These are phyloP conservation scores for Drosophila anceps DNA, from an alignment of 2,888 invertebrate genomes.

Conservation along the genomic window DNA sequence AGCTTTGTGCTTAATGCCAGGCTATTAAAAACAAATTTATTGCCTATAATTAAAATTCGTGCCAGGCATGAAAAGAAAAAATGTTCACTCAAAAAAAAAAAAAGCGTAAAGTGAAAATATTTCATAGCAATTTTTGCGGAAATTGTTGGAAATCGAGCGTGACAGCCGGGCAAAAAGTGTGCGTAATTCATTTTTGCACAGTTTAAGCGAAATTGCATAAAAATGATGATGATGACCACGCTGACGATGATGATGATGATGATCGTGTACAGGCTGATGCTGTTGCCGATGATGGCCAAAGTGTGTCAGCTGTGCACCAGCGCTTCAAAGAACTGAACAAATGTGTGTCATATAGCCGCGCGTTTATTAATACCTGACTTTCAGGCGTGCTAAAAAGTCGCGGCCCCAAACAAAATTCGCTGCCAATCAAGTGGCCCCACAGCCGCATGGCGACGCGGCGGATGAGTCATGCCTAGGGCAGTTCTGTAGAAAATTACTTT, in stretches of 20 bases:
- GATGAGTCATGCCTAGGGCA: conserved; percentile 53
- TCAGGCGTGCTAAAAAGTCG: conserved; percentile 52
- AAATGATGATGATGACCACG: conserved; percentile 19
- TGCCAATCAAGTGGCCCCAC: conserved; percentile 61
- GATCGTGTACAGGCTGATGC: neutral
- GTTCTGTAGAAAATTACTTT: conserved; percentile 32
- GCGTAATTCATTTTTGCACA: conserved; percentile 53
- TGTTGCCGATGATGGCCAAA: conserved; percentile 31
- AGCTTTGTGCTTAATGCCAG: conserved; percentile 45
- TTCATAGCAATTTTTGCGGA: conserved; percentile 47
- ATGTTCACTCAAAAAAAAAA: neutral
- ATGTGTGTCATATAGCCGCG: conserved; percentile 57
- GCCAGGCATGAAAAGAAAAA: conserved; percentile 20
- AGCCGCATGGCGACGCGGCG: conserved; percentile 21
- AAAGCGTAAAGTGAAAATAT: conserved; percentile 22
- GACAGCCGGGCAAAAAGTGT: conserved; percentile 42
- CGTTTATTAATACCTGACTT: conserved; percentile 71
- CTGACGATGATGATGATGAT: neutral
- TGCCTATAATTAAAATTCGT: conserved; percentile 68
- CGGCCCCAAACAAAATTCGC: conserved; percentile 45
- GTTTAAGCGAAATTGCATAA: conserved; percentile 51
- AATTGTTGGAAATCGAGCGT: conserved; percentile 71
- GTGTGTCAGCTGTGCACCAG: conserved; percentile 74
- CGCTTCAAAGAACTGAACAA: conserved; percentile 54
- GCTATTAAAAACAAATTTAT: conserved; percentile 73